Conservation (phyloP, 2,797 vertebrate species). For the Artibeus jamaicensis region DNA sequence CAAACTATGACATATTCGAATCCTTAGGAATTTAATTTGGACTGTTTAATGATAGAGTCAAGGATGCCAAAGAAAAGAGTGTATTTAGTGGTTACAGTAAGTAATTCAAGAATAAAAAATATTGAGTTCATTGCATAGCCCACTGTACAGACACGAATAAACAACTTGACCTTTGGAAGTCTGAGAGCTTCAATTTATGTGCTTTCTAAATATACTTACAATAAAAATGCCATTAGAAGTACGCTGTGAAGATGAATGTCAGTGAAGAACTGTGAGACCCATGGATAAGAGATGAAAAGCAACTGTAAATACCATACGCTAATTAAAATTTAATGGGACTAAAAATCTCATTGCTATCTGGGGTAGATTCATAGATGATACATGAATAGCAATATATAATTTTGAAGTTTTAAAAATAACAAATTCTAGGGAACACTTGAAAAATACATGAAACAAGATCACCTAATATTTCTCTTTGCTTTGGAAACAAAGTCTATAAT, state of each 20-base stretch:
- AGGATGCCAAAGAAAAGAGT: neutral
- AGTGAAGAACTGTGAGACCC: conserved; percentile 16
- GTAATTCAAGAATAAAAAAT: conserved; percentile 23
- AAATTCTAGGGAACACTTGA: conserved; percentile 21
- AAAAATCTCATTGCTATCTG: conserved; percentile 28
- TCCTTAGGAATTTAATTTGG: neutral
- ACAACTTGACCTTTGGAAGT: conserved; percentile 42
- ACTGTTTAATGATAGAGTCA: neutral
- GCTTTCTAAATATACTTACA: neutral
- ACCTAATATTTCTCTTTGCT: neutral
- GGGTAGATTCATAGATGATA: neutral
- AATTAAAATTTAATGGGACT: conserved; percentile 62
- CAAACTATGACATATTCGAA: neutral
- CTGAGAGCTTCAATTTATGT: conserved; percentile 27
- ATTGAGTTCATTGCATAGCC: neutral
- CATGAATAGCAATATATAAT: neutral
- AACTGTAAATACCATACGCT: conserved; percentile 29
- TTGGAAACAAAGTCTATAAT: conserved; percentile 8
- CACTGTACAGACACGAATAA: neutral
- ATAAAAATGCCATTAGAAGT: conserved; percentile 41
- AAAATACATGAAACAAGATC: conserved; percentile 37
- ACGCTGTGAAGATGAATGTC: conserved; percentile 45
- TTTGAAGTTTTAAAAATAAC: conserved; percentile 28
- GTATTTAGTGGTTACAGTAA: neutral
- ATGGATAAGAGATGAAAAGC: conserved; percentile 54